These are phyloP conservation scores for Phortica magna DNA, from an alignment of 2,888 invertebrate species.

Conservation along the genomic window DNA sequence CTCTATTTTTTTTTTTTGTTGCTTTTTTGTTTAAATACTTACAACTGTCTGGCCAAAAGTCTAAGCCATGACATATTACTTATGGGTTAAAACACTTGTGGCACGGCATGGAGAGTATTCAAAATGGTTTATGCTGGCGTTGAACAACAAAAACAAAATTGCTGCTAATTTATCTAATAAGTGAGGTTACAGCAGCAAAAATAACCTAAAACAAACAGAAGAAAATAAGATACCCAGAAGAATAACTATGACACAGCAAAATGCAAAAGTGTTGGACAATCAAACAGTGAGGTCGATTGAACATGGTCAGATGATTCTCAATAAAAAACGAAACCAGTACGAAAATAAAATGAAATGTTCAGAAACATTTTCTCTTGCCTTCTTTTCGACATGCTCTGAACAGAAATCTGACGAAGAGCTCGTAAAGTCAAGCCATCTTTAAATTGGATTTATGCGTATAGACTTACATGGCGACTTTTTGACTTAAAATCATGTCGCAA, in stretches of 20 bases:
- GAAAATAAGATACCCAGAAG: background rate
- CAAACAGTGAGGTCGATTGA: no score
- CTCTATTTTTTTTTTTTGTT: conserved; percentile 35
- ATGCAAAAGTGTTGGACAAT: background rate
- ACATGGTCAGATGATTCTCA: background rate
- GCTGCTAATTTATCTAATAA: conserved; percentile 65
- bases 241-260: conserved; percentile 20
- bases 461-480: no score
- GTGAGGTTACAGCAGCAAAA: conserved; percentile 43
- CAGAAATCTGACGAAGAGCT: no score
- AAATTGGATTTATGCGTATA: no score
- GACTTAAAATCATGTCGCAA: no score
- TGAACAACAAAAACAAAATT: conserved; percentile 46
- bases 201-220: conserved; percentile 41
- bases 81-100: conserved; percentile 45
- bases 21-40: conserved; percentile 36
- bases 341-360: no score
- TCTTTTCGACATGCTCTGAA: no score
- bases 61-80: conserved; percentile 63
- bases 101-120: background rate
- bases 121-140: conserved; percentile 1
- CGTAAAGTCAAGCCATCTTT: no score
- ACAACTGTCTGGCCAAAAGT: conserved; percentile 51
- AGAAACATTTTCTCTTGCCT: no score
- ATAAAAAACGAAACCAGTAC: no score